Evolutionary conservation across 2,888 invertebrate species (phyloP), one percentile per base, ranked within the genome.

Genomic region (Dasysyrphus tricinctus): DNA sequence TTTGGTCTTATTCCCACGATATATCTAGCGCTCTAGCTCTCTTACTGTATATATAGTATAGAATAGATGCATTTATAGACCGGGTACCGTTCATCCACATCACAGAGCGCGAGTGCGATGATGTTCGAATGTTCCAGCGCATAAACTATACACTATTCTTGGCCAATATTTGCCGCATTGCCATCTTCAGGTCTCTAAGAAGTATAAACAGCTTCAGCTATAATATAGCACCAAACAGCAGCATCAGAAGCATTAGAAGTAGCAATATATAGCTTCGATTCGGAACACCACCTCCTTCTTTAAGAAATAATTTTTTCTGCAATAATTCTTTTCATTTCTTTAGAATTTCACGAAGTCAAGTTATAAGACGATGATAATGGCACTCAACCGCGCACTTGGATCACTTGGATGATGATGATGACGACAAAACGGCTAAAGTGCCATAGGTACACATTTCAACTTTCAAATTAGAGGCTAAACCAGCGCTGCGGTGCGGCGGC

Each of bases 1-100:
- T 81, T 86, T 86, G 86, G 86, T 86, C 86, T 81, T 86, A 86
- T 86, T 86, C 86, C 86, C 86, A 86, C 86, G 86, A 86, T 86
- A 86, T 78, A 86, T 81, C 86, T 86, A 65, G 69, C 72, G 69
- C 72, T 72, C 1, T 24, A 37, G 44, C 44, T 79, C 78, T 73
- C 76, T 67, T 54, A 56, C 80, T 59, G 70, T 73, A 24, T 24
- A 24, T 54, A 56, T 76, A 51, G 70, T 73, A 24, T 24, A 24
- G 24, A 2, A 24, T 24, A 76, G 77, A 80, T 54, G 29, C 73
- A 80, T 72, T 74, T 80, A 47, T 69, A 67, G 32, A 77, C 67
- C 59, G 49, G 56, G 72, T 80, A 77, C 80, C 77, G 80, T 77
- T 85, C 77, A 74, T 80, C 76, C 24, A 76, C 61, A n/a, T n/a